Base-by-base conservation (phyloP, 2,888 invertebrate genomes). In the Hirudinaria manillensis region DNA sequence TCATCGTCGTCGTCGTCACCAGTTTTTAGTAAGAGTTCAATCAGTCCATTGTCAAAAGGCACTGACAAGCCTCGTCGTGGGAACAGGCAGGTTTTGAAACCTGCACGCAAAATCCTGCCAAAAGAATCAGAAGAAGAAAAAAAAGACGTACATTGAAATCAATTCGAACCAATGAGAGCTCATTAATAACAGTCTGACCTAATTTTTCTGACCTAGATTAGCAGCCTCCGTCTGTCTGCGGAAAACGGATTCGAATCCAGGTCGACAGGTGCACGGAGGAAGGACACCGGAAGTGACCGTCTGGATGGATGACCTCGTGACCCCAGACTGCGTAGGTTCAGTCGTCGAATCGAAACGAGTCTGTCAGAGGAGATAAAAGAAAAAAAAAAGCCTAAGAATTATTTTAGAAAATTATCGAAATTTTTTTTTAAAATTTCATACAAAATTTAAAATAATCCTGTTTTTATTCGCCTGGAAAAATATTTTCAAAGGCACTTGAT, bases 161-260 rank as follows among this genome's bases (percentile, higher is more conserved):
- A 61, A 61, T 29, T 27, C 3, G n/a, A 61, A 61, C 24, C 29
- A 29, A 29, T 29, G 29, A 61, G 24, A 27, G 61, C 29, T 29
- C 6, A 61, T 61, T 61, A 61, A 10, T n/a, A 24, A 29, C 61
- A 61, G 24, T 16, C 61, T 61, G 61, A 61, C 61, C 61, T 61
- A 61, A 61, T 61, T 61, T 61, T 27, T 61, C 61, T 61, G 61
- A 61, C 61, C 61, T 61, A 61, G 61, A 61, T 61, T 61, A 61
- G 29, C 61, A 21, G 61, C 61, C 61, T 61, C 61, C 29, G 61
- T 61, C 29, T 29, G 24, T n/a, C 61, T 61, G 61, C 61, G 61
- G 21, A 61, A 61, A 7, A 61, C 19, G 61, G 29, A 24, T 19
- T 61, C 61, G 24, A 29, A 29, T 6, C 29, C 61, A 24, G 61